phyloP scores from a whole-genome alignment of 2,113 vertebrate genomes.

The Australoheros scitulus region DNA sequence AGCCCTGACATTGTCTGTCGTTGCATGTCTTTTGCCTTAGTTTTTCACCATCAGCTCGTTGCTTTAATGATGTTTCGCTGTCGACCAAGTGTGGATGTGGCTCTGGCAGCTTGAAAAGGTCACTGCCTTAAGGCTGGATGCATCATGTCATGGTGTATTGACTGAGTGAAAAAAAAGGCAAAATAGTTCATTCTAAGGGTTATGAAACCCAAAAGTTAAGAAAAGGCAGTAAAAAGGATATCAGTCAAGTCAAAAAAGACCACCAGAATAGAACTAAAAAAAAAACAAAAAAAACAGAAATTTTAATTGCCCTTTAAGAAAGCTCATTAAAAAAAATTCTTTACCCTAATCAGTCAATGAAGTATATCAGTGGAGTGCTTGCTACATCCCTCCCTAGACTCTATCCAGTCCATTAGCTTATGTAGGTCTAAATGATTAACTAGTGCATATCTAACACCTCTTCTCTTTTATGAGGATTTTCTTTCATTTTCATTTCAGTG shows the following conservation, averaged over 20 bases:
- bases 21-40: neutral
- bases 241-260: neutral
- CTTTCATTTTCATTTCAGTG: neutral
- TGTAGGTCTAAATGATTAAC: neutral
- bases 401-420: neutral
- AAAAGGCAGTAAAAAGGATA: neutral
- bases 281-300: neutral
- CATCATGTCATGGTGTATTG: constrained; percentile 24
- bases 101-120: constrained; percentile 8
- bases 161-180: neutral
- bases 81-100: neutral
- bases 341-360: neutral
- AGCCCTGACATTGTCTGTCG: constrained; percentile 22
- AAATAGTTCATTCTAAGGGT: neutral
- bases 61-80: constrained; percentile 54
- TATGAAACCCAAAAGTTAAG: neutral
- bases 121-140: constrained; percentile 19
- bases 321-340: too few species aligned
- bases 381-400: neutral
- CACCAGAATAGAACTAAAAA: neutral
- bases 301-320: too few species aligned
- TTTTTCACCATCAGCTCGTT: constrained; percentile 19
- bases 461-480: neutral
- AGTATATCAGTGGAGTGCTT: neutral
- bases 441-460: neutral